Conservation (phyloP, 1,140 invertebrate genomes). For the Phymastichus coffea region DNA sequence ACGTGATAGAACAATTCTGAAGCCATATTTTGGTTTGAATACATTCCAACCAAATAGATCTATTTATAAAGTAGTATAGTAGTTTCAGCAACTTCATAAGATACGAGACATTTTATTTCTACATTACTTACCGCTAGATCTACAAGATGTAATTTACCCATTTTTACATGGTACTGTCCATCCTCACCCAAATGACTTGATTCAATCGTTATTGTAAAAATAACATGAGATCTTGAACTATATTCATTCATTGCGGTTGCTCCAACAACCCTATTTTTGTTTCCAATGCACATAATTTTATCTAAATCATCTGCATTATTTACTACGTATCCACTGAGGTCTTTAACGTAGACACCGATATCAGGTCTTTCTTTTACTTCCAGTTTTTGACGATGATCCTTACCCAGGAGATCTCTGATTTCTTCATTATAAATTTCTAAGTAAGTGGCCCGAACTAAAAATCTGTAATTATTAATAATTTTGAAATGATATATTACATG, state of each 20-base stretch:
- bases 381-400: conserved; percentile 60
- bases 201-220: conserved; percentile 86
- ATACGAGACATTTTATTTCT: no score
- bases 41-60: no score
- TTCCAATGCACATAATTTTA: conserved; percentile 76
- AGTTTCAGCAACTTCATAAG: no score
- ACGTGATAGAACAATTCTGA: no score
- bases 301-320: conserved; percentile 81
- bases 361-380: conserved; percentile 78
- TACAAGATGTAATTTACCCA: conserved; percentile 81
- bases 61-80: no score
- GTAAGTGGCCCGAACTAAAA: conserved; percentile 76
- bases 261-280: conserved; percentile 76
- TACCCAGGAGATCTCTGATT: conserved; percentile 71
- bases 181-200: conserved; percentile 69
- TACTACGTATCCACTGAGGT: conserved; percentile 74
- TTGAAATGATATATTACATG: no score
- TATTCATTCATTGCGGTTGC: conserved; percentile 86
- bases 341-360: conserved; percentile 80
- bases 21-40: no score
- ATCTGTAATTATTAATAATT: no score
- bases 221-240: conserved; percentile 84
- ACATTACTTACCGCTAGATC: conserved; percentile 74
- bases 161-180: conserved; percentile 66
- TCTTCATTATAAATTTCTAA: conserved; percentile 85